These are phyloP conservation scores for Drosophila sp. DNA, from an alignment of 1,140 invertebrate genomes.

Conservation along the genomic window DNA sequence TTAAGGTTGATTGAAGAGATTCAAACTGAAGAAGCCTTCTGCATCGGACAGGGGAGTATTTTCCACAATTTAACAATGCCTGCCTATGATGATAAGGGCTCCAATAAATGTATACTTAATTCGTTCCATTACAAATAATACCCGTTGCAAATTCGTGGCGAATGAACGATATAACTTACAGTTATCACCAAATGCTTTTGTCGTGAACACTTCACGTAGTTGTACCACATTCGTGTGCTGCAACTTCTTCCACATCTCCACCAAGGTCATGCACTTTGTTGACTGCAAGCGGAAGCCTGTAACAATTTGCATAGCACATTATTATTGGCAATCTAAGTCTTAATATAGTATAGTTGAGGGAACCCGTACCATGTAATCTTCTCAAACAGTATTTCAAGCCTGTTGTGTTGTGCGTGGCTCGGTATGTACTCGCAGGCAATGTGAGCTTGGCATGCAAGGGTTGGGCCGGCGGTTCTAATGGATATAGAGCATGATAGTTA, in stretches of 20 bases:
- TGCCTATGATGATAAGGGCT: no score
- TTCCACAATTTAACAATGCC: no score
- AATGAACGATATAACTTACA: slow-evolving; percentile 86
- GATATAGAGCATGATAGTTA: slow-evolving; percentile 94
- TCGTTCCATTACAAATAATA: no score
- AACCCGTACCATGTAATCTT: slow-evolving; percentile 90
- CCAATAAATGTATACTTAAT: no score
- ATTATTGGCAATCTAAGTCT: neutral
- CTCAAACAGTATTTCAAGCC: slow-evolving; percentile 93
- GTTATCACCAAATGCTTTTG: slow-evolving; percentile 97
- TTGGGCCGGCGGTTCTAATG: slow-evolving; percentile 90
- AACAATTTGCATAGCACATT: neutral
- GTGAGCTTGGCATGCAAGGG: slow-evolving; percentile 87
- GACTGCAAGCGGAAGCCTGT: slow-evolving; percentile 89
- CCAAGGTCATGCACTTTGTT: slow-evolving; percentile 92
- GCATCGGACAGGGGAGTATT: no score
- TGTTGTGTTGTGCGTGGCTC: slow-evolving; percentile 94
- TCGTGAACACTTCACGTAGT: slow-evolving; percentile 96
- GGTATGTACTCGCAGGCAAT: slow-evolving; percentile 93
- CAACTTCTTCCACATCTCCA: slow-evolving; percentile 97
- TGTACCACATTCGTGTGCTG: slow-evolving; percentile 96
- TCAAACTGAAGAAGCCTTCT: no score
- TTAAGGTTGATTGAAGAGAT: no score
- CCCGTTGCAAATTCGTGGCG: neutral
- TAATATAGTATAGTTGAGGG: neutral